Percentiles rank a stretch among this genome's conserved stretches.
phyloP scores from a whole-genome alignment of 2,888 invertebrate genomes.

The Tipula unca region DNA sequence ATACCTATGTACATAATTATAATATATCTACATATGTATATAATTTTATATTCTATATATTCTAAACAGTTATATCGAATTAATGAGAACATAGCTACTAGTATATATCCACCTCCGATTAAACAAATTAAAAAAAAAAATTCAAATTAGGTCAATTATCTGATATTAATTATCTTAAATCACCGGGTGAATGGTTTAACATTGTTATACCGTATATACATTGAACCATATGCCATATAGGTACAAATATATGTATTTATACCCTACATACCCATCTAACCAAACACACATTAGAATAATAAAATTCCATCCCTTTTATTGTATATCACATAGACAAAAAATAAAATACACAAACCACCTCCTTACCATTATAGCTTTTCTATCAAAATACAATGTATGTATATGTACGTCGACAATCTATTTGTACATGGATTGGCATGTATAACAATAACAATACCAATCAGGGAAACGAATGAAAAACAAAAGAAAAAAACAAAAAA shows the following conservation, averaged over 20 bases:
- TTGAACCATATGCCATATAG: background rate
- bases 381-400: background rate
- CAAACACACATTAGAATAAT: background rate
- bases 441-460: background rate
- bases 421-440: background rate
- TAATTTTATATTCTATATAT: too few species aligned
- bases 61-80: too few species aligned
- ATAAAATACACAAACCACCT: background rate
- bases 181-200: background rate
- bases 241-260: background rate
- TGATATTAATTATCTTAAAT: background rate
- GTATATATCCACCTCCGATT: background rate
- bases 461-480: background rate
- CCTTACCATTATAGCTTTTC: background rate
- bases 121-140: background rate
- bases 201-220: background rate
- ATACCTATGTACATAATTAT: too few species aligned
- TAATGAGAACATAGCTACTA: too few species aligned
- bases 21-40: too few species aligned
- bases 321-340: background rate
- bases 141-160: background rate
- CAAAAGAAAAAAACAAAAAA: background rate
- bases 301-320: background rate
- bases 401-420: background rate
- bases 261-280: background rate